Conservation (phyloP, 2,113 vertebrate species). For the Tenrec ecaudatus region DNA sequence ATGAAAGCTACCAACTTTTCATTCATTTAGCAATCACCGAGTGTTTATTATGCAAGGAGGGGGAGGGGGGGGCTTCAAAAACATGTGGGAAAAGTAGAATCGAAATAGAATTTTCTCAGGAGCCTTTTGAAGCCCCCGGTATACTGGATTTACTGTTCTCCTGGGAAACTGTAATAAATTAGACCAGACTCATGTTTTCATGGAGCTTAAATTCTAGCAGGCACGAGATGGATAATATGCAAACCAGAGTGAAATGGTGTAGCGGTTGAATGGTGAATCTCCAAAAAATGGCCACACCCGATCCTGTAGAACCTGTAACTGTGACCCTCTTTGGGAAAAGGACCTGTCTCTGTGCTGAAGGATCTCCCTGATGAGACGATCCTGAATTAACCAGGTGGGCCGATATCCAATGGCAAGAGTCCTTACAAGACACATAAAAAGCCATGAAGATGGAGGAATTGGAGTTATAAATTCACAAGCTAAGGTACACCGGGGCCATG, state of each 20-base stretch:
- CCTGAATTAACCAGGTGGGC: background rate
- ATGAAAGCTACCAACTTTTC: background rate
- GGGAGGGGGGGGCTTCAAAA: too few relatives aligned
- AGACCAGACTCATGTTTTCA: background rate
- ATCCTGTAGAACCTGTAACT: background rate
- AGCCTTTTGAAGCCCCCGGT: too few relatives aligned
- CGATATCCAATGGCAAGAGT: background rate
- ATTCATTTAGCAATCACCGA: background rate
- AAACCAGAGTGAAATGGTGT: background rate
- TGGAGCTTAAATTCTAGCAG: background rate
- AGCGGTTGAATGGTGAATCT: background rate
- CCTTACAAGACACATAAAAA: background rate
- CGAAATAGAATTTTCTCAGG: too few relatives aligned
- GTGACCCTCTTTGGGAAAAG: background rate
- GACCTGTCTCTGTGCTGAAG: background rate
- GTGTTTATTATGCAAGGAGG: background rate
- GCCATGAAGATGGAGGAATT: too few relatives aligned
- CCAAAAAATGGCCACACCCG: background rate
- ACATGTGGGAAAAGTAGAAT: too few relatives aligned
- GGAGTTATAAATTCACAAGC: background rate
- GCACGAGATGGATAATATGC: fast-evolving
- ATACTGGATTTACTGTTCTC: background rate
- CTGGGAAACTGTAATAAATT: background rate
- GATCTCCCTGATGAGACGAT: background rate
- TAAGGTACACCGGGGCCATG: too few relatives aligned